Percentiles rank a stretch among this genome's conserved stretches.
These are phyloP conservation scores for Oryzias melastigma DNA, from an alignment of 2,113 vertebrate genomes.

Conservation along the genomic window DNA sequence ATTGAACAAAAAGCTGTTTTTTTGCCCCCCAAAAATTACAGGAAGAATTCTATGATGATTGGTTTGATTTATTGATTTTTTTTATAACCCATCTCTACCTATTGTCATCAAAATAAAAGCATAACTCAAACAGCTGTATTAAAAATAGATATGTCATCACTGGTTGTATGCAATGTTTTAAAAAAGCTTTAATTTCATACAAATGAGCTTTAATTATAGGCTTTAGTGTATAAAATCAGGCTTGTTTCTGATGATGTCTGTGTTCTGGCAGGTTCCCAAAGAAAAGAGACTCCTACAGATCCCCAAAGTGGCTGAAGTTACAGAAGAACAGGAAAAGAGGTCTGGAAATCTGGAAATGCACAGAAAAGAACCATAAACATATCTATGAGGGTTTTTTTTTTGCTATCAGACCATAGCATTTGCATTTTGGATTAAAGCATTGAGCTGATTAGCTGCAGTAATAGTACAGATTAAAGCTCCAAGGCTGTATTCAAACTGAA, in stretches of 20 bases:
- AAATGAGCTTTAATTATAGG: neutral
- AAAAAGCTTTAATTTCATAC: too few species aligned
- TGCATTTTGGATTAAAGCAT: too few species aligned
- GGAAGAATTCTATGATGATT: too few species aligned
- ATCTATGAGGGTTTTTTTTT: neutral
- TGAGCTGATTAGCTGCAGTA: neutral
- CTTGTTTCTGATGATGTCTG: neutral
- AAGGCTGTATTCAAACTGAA: too few species aligned
- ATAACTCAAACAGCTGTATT: too few species aligned
- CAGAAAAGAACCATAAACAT: conserved; percentile 10
- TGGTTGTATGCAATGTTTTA: too few species aligned
- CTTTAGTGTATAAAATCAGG: neutral
- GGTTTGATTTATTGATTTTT: too few species aligned
- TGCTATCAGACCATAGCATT: neutral
- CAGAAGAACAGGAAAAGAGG: conserved; percentile 96
- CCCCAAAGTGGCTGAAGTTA: conserved; percentile 85
- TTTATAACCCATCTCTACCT: too few species aligned
- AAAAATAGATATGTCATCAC: too few species aligned
- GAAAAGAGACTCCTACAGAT: conserved; percentile 90
- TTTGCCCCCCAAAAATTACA: too few species aligned
- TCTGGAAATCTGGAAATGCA: conserved; percentile 56
- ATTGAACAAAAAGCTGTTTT: too few species aligned
- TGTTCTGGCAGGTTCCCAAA: conserved; percentile 88
- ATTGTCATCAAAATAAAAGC: too few species aligned
- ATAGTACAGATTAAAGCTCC: neutral